phyloP scores from a whole-genome alignment of 1,140 invertebrate species.

The Whitmania pigra region DNA sequence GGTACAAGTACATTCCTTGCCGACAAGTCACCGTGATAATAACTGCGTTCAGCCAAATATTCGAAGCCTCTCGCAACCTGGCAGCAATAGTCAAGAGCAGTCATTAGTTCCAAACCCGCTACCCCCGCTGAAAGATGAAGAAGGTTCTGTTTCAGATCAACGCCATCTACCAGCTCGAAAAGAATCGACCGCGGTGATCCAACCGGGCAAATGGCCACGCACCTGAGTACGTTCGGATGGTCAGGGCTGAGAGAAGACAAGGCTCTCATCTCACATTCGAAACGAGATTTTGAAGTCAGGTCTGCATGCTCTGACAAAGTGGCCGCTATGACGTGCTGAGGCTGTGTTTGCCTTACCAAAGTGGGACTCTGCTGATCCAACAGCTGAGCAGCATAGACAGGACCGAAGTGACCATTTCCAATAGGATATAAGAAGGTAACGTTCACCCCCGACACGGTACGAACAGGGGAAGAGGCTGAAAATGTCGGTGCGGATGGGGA shows the following conservation, averaged over 20 bases:
- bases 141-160: conserved; percentile 3
- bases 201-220: not conserved
- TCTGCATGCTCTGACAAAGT: conserved; percentile 4
- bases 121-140: not conserved
- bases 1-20: conserved; percentile 2
- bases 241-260: not conserved
- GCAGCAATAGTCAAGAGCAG: conserved; percentile 6
- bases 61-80: conserved; percentile 4
- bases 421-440: conserved; percentile 2
- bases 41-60: conserved; percentile 4
- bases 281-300: conserved; percentile 2
- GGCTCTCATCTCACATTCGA: not conserved
- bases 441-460: not conserved
- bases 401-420: conserved; percentile 9
- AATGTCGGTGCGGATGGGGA: not conserved
- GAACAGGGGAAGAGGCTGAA: not conserved
- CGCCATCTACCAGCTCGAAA: not conserved
- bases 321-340: not conserved
- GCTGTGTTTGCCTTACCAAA: not conserved
- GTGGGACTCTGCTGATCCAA: not conserved
- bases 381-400: conserved; percentile 7
- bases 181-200: conserved; percentile 5
- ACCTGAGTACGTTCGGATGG: not conserved
- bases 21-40: conserved; percentile 3
- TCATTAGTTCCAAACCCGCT: not conserved